Evolutionary conservation across 2,797 vertebrate species (phyloP).

Genomic region (Coreius guichenoti): DNA sequence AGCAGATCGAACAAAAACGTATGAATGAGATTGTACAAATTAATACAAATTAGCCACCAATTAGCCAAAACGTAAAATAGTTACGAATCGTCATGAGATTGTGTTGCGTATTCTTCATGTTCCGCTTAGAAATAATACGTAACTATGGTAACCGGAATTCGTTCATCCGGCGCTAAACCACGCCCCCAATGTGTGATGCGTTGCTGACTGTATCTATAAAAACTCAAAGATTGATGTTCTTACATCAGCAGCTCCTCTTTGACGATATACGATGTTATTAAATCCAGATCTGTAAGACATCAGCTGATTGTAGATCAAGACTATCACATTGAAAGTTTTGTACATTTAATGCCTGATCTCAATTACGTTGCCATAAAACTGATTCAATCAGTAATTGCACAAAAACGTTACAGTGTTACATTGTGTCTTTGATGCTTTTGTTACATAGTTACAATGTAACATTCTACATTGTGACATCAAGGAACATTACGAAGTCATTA

Average conservation of each 20-base stretch:
- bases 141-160: slow-evolving; percentile 30
- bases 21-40: background rate
- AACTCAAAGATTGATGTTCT: background rate
- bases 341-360: slow-evolving; percentile 33
- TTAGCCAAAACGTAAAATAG: background rate
- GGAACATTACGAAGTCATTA: background rate
- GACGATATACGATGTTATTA: background rate
- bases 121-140: background rate
- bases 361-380: slow-evolving; percentile 48
- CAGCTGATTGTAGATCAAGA: slow-evolving; percentile 27
- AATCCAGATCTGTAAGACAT: slow-evolving; percentile 6
- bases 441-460: slow-evolving; percentile 9
- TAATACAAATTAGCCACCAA: background rate
- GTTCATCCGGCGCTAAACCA: background rate
- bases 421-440: slow-evolving; percentile 7
- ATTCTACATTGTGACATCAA: slow-evolving; percentile 6
- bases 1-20: background rate
- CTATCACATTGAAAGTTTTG: slow-evolving; percentile 22
- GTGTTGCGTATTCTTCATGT: background rate
- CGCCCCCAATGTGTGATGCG: background rate
- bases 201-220: slow-evolving; percentile 4
- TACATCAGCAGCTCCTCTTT: background rate
- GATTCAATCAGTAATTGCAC: slow-evolving; percentile 49
- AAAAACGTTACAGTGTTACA: slow-evolving; percentile 36
- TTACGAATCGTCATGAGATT: background rate